Percentiles rank a stretch among this genome's conserved stretches.
Evolutionary conservation across 2,797 vertebrate species (phyloP).

Genomic region (Sebastes baramenuke): DNA sequence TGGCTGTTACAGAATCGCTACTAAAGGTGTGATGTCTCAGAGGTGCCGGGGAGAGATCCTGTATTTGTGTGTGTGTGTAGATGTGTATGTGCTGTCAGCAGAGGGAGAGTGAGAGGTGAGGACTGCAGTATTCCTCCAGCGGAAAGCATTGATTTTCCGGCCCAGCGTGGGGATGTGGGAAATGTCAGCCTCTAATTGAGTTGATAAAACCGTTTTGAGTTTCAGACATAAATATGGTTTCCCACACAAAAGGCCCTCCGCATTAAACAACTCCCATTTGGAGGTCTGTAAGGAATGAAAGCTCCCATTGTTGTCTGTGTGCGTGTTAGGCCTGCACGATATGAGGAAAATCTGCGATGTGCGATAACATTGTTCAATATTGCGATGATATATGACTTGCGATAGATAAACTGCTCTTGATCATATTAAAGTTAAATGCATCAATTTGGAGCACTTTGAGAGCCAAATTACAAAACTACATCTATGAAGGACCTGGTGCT

Average conservation of each 20-base stretch:
- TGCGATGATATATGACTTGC: too few relatives aligned
- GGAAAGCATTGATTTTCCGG: conserved; percentile 77
- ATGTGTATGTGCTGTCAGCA: conserved; percentile 59
- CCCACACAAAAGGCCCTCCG: conserved; percentile 60
- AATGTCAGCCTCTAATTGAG: conserved; percentile 84
- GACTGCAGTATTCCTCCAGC: conserved; percentile 75
- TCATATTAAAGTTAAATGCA: too few relatives aligned
- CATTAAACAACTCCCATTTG: conserved; percentile 58
- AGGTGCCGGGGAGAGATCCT: conserved; percentile 22
- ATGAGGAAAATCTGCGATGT: too few relatives aligned
- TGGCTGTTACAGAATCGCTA: conserved; percentile 53
- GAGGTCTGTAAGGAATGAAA: conserved; percentile 51
- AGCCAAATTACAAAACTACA: too few relatives aligned
- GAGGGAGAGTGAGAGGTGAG: conserved; percentile 66
- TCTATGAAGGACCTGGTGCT: too few relatives aligned
- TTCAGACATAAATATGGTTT: conserved; percentile 75
- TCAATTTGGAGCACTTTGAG: too few relatives aligned
- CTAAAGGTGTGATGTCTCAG: conserved; percentile 60
- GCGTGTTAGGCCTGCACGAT: neutral
- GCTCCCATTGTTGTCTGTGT: conserved; percentile 4
- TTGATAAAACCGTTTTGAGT: conserved; percentile 82
- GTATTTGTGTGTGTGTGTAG: conserved; percentile 32
- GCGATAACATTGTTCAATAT: too few relatives aligned
- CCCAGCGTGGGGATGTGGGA: conserved; percentile 72
- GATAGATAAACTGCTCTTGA: too few relatives aligned